Evolutionary conservation across 2,797 vertebrate genomes (phyloP).

Genomic region (Knipowitschia caucasica): DNA sequence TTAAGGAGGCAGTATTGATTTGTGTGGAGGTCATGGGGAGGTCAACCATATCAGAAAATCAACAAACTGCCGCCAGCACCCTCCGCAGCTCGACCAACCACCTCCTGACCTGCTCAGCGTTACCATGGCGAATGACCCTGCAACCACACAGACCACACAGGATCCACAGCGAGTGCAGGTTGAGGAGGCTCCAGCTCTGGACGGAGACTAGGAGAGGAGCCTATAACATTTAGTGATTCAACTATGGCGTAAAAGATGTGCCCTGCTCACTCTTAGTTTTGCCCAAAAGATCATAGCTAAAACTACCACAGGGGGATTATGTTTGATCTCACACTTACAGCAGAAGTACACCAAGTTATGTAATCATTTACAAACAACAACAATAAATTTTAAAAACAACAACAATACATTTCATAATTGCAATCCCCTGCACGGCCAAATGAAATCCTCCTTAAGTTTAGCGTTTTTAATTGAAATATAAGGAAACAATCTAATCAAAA

Average conservation of each 20-base stretch:
- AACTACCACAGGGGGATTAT: too few species aligned
- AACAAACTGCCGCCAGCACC: conserved; percentile 70
- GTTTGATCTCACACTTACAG: too few species aligned
- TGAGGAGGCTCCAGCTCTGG: conserved; percentile 5
- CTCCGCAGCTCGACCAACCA: conserved; percentile 62
- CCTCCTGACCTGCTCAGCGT: conserved; percentile 62
- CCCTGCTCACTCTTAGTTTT: neutral
- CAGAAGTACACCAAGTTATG: too few species aligned
- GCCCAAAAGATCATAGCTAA: neutral
- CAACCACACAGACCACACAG: conserved; percentile 45
- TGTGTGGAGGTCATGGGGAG: conserved; percentile 69
- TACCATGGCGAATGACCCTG: conserved; percentile 70
- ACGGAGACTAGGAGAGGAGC: conserved; percentile 19
- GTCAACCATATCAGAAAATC: conserved; percentile 73
- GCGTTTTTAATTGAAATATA: too few species aligned
- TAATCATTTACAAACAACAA: too few species aligned
- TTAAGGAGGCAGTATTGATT: conserved; percentile 79
- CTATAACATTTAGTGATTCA: conserved; percentile 5
- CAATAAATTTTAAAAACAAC: too few species aligned
- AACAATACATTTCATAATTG: too few species aligned
- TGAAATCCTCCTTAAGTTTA: too few species aligned
- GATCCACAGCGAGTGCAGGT: conserved; percentile 35
- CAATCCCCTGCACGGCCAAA: too few species aligned
- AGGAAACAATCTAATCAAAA: too few species aligned
- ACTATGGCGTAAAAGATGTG: neutral